Evolutionary conservation across 2,888 invertebrate genomes (phyloP).

Genomic region (Tetragnatha montana): DNA sequence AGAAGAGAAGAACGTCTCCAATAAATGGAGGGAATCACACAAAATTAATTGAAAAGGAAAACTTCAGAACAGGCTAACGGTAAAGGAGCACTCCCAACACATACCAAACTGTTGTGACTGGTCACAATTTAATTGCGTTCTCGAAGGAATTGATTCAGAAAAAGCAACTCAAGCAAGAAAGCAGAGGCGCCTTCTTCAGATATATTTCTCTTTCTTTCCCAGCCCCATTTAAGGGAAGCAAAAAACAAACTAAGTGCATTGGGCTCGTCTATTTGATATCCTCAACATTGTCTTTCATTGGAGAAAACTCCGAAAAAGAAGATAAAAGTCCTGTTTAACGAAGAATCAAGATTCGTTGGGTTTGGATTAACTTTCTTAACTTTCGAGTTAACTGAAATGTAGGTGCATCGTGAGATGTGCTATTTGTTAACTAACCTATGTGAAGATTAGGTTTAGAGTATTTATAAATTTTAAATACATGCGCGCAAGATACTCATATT

Average conservation of each 20-base stretch:
- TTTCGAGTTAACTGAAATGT: too few relatives aligned
- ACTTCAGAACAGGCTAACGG: neutral
- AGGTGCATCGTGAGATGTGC: too few relatives aligned
- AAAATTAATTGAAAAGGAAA: constrained; percentile 1
- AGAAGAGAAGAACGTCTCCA: neutral
- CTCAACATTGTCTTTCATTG: neutral
- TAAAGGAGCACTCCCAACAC: neutral
- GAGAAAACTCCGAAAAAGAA: neutral
- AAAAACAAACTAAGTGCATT: neutral
- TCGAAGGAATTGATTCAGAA: neutral
- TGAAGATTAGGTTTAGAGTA: too few relatives aligned
- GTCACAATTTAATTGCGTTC: neutral
- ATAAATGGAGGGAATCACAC: neutral
- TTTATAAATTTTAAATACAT: too few relatives aligned
- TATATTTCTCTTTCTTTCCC: neutral
- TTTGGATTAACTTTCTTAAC: neutral
- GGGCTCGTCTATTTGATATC: neutral
- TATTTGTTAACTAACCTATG: too few relatives aligned
- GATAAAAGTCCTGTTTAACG: neutral
- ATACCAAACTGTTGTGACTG: neutral
- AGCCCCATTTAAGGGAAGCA: neutral
- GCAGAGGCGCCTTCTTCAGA: neutral
- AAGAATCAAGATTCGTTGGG: neutral
- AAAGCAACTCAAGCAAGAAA: neutral
- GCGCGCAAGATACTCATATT: too few relatives aligned